phyloP scores from a whole-genome alignment of 2,888 invertebrate species.

The Macrophya annulata region DNA sequence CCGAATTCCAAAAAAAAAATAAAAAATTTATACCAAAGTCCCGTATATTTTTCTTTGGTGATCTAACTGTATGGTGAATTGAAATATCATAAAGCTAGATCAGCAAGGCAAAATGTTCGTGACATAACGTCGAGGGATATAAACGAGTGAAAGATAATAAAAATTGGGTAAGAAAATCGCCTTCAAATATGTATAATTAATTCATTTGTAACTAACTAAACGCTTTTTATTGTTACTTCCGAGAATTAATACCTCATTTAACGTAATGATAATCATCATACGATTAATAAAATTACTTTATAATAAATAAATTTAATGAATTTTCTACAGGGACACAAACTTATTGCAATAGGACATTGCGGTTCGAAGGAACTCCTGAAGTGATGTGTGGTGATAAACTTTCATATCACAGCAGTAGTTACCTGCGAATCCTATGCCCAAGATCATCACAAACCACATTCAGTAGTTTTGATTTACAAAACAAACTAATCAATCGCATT shows the following conservation, averaged over 20 bases:
- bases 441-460: constrained; percentile 59
- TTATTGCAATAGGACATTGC: constrained; percentile 63
- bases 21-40: constrained; percentile 58
- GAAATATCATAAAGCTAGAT: constrained; percentile 79
- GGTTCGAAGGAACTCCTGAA: constrained; percentile 75
- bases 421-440: constrained; percentile 69
- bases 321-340: constrained; percentile 1
- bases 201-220: constrained; percentile 11
- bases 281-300: too few relatives aligned
- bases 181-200: neutral
- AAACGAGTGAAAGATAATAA: neutral
- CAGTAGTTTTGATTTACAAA: neutral
- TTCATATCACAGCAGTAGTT: constrained; percentile 80
- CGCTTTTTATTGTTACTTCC: neutral
- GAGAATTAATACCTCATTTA: neutral
- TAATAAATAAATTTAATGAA: neutral
- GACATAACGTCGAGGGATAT: constrained; percentile 65
- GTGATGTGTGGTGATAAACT: constrained; percentile 72
- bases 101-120: constrained; percentile 75
- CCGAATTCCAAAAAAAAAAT: neutral
- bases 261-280: neutral
- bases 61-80: constrained; percentile 80
- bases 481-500: neutral
- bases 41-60: constrained; percentile 82
- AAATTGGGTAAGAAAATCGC: neutral